Evolutionary conservation across 2,888 invertebrate genomes (phyloP), one percentile per base, ranked within the genome.

Genomic region (Caprella mutica): DNA sequence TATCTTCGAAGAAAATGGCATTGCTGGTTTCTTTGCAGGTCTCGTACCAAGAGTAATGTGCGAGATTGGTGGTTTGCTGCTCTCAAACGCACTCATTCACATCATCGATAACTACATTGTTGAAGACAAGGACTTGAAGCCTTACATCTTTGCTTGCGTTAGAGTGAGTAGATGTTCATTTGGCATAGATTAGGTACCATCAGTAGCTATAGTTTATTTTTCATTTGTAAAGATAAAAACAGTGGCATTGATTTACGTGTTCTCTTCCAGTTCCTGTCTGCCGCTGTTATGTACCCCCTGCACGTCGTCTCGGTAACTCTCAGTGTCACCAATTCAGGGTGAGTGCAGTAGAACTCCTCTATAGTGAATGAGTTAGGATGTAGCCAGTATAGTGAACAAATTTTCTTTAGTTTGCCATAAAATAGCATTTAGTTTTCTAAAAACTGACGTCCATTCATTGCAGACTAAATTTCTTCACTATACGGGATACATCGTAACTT

Each of bases 221-320:
- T 35, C 35, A 12, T 12, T 42, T n/a, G 42, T 42, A 42, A 8
- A n/a, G 17, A n/a, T 42, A n/a, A 33, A 33, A 14, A 33, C 14
- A n/a, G n/a, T n/a, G n/a, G n/a, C n/a, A n/a, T n/a, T n/a, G n/a
- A n/a, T n/a, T 44, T 56, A 60, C 12, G n/a, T 12, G 44, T 29
- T 17, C 21, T 53, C 66, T 67, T 74, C 79, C 70, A 76, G 80
- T 86, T 91, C 72, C 75, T 90, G 52, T 85, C 87, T 58, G 81
- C 85, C 63, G 84, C 88, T 56, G 70, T 90, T 63, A 85, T 90
- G n/a, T 96, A 97, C 74, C 94, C 94, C 21, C 82, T 93, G 71
- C 82, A 85, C 71, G 86, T 96, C 59, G 90, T 93, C 1, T 85
- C 89, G 12, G 87, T 88, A 58, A 87, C 92, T 69, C 91, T 93